Base-by-base conservation (phyloP, 2,113 vertebrate species). In the Orientallactaga bullata region DNA sequence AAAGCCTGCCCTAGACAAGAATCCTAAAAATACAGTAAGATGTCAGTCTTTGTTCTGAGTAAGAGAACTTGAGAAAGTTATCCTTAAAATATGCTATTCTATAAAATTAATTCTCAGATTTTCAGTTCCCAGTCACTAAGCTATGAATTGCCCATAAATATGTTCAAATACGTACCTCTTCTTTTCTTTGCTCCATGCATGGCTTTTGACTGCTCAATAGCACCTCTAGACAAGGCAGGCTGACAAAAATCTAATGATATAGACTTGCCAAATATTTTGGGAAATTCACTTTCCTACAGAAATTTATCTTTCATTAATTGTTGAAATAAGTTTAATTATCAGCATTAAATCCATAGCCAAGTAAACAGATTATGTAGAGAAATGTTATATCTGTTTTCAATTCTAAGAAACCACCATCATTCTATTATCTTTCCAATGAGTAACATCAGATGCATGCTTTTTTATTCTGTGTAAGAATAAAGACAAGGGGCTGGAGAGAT, bases 1-100 rank as follows among this genome's bases (percentile, higher is more conserved):
- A 95, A 94, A 96, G 78, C 60, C 69, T 95, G 74, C 78, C 73
- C 90, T 85, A 96, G 94, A 95, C 93, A 55, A 74, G 78, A 37
- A 10, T 88, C 92, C 88, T 97, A 90, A 96, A 97, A 96, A 94
- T 92, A 85, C 26, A 95, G 20, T 37, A 63, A 82, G 85, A 93
- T 76, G 89, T 82, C 28, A 87, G 79, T 37, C 92, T 95, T 93
- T 96, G 74, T 96, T 93, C 85, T 89, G n/a, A 94, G 58, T 80
- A 93, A 91, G 95, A 78, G 80, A 83, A 94, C 81, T 91, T 90
- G 85, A 90, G 77, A 94, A 96, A 90, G 32, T 93, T 79, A 73
- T 95, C 94, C 78, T 95, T 95, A 82, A 94, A 94, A 93, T 72
- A 87, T 16, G 58, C 63, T 87, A 86, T 85, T 97, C 92, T 93